phyloP scores from a whole-genome alignment of 1,140 invertebrate genomes.

The Ladona fulva region DNA sequence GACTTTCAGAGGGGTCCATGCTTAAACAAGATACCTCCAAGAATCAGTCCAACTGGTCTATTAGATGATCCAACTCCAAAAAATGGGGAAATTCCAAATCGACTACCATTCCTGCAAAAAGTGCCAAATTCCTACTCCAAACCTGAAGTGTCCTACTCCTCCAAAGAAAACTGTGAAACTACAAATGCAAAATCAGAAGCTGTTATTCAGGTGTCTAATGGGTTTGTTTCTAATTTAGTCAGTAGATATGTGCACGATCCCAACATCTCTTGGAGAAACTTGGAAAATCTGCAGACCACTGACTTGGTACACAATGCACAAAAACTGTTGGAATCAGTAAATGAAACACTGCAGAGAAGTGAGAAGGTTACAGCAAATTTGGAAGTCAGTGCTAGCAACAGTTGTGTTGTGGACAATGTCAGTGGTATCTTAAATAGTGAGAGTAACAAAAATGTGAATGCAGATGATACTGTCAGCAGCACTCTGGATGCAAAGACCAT shows the following conservation, averaged over 20 bases:
- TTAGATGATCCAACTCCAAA: background rate
- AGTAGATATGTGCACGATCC: background rate
- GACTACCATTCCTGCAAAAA: background rate
- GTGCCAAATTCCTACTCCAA: background rate
- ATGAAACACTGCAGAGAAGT: conserved; percentile 28
- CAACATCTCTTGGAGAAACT: conserved; percentile 1
- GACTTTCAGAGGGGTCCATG: background rate
- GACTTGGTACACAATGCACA: conserved; percentile 33
- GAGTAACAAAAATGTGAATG: background rate
- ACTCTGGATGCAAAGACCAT: background rate
- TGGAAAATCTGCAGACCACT: conserved; percentile 21
- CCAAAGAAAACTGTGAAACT: background rate
- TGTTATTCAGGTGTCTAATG: background rate
- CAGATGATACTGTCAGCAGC: background rate
- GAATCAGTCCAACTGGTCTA: background rate
- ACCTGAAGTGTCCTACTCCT: background rate
- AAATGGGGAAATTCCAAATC: background rate
- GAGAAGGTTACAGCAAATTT: conserved; percentile 19
- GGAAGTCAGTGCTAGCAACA: too few relatives aligned
- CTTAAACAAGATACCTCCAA: background rate
- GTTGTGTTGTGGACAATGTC: background rate
- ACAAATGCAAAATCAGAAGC: background rate
- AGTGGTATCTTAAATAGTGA: background rate
- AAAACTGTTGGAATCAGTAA: conserved; percentile 34
- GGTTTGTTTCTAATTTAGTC: background rate